Conservation (phyloP, 1,140 invertebrate species). For the Drosophila mojavensis region DNA sequence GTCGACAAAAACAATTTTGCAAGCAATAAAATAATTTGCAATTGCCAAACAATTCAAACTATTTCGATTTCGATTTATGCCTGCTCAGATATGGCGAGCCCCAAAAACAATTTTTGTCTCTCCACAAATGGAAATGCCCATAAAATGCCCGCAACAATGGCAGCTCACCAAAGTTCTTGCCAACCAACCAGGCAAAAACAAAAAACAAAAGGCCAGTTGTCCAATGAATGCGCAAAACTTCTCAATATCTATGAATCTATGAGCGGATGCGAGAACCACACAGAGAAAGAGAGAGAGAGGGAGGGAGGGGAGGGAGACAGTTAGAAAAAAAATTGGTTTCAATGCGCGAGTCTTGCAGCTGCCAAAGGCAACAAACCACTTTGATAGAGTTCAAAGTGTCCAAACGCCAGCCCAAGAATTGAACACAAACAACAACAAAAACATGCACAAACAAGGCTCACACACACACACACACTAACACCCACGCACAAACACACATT, state of each 20-base stretch:
- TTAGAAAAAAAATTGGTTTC: slow-evolving; percentile 1
- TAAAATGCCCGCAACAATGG: slow-evolving; percentile 75
- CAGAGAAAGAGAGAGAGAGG: background rate
- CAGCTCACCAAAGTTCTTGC: slow-evolving; percentile 22
- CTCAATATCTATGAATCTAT: slow-evolving; percentile 41
- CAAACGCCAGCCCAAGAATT: slow-evolving; percentile 51
- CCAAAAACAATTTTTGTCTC: slow-evolving; percentile 39
- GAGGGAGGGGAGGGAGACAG: background rate
- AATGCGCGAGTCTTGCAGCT: slow-evolving; percentile 38
- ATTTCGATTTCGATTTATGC: slow-evolving; percentile 56
- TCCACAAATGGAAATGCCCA: slow-evolving; percentile 56
- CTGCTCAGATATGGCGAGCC: slow-evolving; percentile 37
- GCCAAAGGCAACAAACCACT: slow-evolving; percentile 61
- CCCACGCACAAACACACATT: slow-evolving; percentile 6
- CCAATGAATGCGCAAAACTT: slow-evolving; percentile 60
- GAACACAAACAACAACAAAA: slow-evolving; percentile 50
- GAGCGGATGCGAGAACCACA: slow-evolving; percentile 3
- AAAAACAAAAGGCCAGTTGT: slow-evolving; percentile 54
- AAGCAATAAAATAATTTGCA: slow-evolving; percentile 78
- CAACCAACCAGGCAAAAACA: background rate
- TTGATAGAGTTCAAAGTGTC: slow-evolving; percentile 69
- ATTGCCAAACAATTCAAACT: slow-evolving; percentile 72
- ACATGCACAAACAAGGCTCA: slow-evolving; percentile 36
- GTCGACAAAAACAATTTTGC: slow-evolving; percentile 64
- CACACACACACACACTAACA: slow-evolving; percentile 25